Evolutionary conservation across 2,113 vertebrate genomes (phyloP), one percentile per base, ranked within the genome.

Genomic region (Hymenochirus boettgeri): DNA sequence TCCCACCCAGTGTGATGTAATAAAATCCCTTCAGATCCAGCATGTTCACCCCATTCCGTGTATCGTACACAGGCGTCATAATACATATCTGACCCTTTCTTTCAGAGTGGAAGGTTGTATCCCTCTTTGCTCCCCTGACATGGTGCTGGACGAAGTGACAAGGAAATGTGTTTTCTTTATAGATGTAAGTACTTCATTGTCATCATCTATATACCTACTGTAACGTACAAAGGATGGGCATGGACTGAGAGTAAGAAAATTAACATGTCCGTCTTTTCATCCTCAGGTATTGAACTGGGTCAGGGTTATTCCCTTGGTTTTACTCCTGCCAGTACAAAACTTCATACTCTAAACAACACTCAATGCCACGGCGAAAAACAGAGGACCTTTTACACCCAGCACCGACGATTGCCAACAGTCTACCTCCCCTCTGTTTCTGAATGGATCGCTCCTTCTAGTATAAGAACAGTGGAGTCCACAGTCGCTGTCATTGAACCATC

Each of bases 141-240:
- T 92, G 92, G 85, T 99, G 61, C 77, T 98, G 80, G 96, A 99
- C 77, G 93, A 99, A 80, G 76, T 95, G 73, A 98, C 96, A 51
- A 90, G 86, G 71, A 90, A 91, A 78, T 99, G 96, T 55, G 96
- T 97, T 57, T 85, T 90, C 70, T 53, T 87, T 56, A 93, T 69
- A 95, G 98, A 76, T 99, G 96, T 99, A 83, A 86, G 95, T 88
- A 22, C 47, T 62, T 2, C 21, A n/a, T 5, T 13, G 4, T 2
- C n/a, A n/a, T n/a, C n/a, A n/a, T n/a, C n/a, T n/a, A n/a, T n/a
- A n/a, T n/a, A n/a, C n/a, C n/a, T n/a, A n/a, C n/a, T n/a, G n/a
- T n/a, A n/a, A n/a, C n/a, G n/a, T n/a, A n/a, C n/a, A n/a, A n/a
- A n/a, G n/a, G n/a, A n/a, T 7, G 10, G 33, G 33, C 8, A 9